These are phyloP conservation scores for Smithornis capensis DNA, from an alignment of 2,113 vertebrate species.

Conservation along the genomic window DNA sequence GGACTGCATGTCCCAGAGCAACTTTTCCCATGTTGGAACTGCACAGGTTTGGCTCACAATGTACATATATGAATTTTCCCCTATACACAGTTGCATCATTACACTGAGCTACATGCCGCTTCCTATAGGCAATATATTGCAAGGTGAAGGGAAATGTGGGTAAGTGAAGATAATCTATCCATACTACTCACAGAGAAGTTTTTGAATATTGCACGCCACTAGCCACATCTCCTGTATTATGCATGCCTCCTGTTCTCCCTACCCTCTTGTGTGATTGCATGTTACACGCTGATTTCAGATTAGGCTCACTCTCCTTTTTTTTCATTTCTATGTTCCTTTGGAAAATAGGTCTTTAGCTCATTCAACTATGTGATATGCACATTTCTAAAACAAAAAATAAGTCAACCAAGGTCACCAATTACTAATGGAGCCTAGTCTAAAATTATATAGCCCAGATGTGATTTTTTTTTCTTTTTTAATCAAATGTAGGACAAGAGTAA, in stretches of 20 bases:
- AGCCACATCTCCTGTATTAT: neutral
- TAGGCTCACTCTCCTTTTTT: neutral
- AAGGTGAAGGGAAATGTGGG: neutral
- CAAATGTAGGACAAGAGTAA: constrained; percentile 58
- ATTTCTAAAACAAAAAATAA: constrained; percentile 49
- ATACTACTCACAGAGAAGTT: neutral
- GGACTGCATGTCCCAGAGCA: neutral
- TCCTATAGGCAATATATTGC: neutral
- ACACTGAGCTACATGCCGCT: rapidly evolving
- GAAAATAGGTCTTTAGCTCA: constrained; percentile 35
- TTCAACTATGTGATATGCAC: neutral
- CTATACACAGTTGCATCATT: neutral
- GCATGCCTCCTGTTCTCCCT: neutral
- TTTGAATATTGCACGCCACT: neutral
- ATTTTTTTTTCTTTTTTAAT: neutral
- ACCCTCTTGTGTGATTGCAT: neutral
- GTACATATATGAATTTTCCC: neutral
- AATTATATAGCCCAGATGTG: constrained; percentile 53
- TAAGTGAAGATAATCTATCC: neutral
- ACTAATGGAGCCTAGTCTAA: constrained; percentile 25
- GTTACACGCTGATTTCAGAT: neutral
- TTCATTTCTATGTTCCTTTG: neutral
- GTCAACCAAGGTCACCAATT: neutral
- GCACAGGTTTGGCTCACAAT: neutral
- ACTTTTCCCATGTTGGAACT: neutral